Evolutionary conservation across 2,113 vertebrate genomes (phyloP).

Genomic region (Pygoscelis antarcticus): DNA sequence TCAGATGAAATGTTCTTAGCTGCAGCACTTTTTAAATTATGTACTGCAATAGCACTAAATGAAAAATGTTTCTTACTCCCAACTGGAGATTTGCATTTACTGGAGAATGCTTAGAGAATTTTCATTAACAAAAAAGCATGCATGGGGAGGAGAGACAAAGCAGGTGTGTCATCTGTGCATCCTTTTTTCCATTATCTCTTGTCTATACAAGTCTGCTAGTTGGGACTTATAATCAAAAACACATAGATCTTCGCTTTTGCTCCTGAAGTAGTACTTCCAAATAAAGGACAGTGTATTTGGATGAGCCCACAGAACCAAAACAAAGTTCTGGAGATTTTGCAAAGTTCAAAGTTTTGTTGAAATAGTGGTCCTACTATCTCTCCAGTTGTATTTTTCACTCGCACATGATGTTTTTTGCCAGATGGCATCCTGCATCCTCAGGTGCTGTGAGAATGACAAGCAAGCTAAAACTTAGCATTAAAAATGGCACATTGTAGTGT

Average conservation of each 20-base stretch:
- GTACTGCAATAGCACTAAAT: neutral
- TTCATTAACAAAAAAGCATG: neutral
- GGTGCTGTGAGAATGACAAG: neutral
- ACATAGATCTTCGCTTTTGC: neutral
- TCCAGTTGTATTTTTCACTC: neutral
- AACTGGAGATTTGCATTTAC: neutral
- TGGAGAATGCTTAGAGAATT: neutral
- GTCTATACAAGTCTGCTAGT: neutral
- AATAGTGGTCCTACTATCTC: neutral
- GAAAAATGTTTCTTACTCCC: neutral
- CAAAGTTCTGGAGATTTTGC: neutral
- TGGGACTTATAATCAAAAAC: neutral
- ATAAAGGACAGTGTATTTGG: neutral
- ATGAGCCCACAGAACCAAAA: neutral
- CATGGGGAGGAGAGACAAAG: neutral
- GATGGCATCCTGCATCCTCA: neutral
- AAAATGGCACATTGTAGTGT: neutral
- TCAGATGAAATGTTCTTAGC: neutral
- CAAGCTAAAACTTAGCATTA: neutral
- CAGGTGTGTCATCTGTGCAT: neutral
- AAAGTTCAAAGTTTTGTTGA: neutral
- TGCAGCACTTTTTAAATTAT: neutral
- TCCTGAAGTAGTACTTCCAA: neutral
- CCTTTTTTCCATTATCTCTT: neutral
- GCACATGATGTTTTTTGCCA: neutral